phyloP scores from a whole-genome alignment of 2,797 vertebrate genomes.

The Aphelocoma californica region DNA sequence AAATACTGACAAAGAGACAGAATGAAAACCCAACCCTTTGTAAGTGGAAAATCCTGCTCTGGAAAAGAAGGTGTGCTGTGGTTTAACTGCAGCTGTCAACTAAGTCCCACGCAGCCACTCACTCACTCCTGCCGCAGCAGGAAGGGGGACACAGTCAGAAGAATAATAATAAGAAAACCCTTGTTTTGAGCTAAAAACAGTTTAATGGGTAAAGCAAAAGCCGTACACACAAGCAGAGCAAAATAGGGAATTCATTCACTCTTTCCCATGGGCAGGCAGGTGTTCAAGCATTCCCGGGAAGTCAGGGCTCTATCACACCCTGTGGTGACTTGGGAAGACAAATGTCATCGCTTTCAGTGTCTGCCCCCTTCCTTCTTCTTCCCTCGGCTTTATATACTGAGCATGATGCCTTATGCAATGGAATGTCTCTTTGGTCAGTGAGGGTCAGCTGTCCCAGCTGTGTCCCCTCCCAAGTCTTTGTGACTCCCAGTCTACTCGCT shows the following conservation, averaged over 20 bases:
- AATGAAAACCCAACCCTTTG: background rate
- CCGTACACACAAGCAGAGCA: background rate
- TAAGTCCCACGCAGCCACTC: rapidly evolving
- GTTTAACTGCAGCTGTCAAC: background rate
- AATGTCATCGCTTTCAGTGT: background rate
- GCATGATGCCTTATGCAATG: background rate
- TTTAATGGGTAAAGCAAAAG: background rate
- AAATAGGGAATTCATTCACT: background rate
- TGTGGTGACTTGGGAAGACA: background rate
- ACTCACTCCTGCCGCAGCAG: background rate
- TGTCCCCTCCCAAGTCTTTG: background rate
- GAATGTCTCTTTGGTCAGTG: background rate
- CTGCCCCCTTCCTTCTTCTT: background rate
- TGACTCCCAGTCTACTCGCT: background rate
- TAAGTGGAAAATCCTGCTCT: background rate
- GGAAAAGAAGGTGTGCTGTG: background rate
- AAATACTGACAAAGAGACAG: background rate
- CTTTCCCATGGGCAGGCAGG: background rate
- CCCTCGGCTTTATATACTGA: background rate
- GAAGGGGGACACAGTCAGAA: background rate
- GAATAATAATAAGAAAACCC: background rate
- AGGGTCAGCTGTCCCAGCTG: background rate
- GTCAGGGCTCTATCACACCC: background rate
- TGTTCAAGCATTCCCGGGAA: background rate
- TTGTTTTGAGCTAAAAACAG: background rate